These are phyloP conservation scores for Apostichopus japonicus DNA, from an alignment of 35 echinoderm and acorn worm species.

Conservation along the genomic window DNA sequence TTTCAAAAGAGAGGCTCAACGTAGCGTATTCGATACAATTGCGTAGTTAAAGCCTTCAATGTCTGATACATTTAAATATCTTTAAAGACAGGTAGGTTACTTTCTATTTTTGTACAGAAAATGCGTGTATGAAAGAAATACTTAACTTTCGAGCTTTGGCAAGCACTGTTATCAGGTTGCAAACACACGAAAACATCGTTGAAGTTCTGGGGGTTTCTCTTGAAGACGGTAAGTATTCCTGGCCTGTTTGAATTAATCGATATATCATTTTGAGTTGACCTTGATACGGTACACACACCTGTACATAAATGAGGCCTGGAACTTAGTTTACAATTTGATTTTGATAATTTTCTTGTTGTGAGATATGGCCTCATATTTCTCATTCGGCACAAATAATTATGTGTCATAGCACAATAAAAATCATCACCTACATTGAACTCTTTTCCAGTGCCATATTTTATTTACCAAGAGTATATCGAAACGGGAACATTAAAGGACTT, in stretches of 20 bases:
- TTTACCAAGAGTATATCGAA: slow-evolving; percentile 35
- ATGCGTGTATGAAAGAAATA: slow-evolving; percentile 35
- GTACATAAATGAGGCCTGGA: too few relatives aligned
- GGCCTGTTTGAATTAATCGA: too few relatives aligned
- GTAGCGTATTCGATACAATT: background rate
- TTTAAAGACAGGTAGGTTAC: background rate
- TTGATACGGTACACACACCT: too few relatives aligned
- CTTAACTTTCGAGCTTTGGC: slow-evolving; percentile 24
- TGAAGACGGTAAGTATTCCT: background rate
- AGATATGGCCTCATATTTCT: too few relatives aligned
- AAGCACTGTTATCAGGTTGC: background rate
- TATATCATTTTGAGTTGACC: too few relatives aligned
- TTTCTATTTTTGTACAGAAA: background rate
- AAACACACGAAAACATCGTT: slow-evolving; percentile 21
- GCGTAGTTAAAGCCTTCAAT: background rate
- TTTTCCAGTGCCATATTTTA: slow-evolving; percentile 6
- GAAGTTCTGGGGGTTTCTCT: background rate
- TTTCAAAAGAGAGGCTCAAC: too few relatives aligned
- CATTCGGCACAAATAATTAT: too few relatives aligned
- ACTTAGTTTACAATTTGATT: too few relatives aligned
- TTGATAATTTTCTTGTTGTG: too few relatives aligned
- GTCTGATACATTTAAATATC: too few relatives aligned
- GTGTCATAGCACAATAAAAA: too few relatives aligned
- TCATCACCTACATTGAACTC: too few relatives aligned
- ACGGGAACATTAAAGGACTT: slow-evolving; percentile 26